Evolutionary conservation across 2,888 invertebrate species (phyloP).

Genomic region (Bedellia somnulentella): DNA sequence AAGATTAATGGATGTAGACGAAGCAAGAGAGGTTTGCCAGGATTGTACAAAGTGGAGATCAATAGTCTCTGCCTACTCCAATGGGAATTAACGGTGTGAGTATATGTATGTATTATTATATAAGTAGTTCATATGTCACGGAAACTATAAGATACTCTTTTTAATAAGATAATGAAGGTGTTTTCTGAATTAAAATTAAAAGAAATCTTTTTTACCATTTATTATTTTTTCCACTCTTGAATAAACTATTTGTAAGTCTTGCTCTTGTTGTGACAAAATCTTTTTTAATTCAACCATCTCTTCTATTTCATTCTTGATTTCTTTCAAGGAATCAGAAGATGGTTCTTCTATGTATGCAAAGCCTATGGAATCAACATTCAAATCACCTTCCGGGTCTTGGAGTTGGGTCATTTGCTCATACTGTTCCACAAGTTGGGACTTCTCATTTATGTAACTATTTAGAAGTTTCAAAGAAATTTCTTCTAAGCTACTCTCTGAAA

Average conservation of each 20-base stretch:
- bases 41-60: too few relatives aligned
- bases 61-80: too few relatives aligned
- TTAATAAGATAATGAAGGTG: too few relatives aligned
- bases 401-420: conserved; percentile 69
- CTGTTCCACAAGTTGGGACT: conserved; percentile 68
- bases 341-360: conserved; percentile 65
- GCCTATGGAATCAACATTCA: conserved; percentile 65
- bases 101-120: too few relatives aligned
- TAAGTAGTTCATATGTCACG: too few relatives aligned
- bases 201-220: conserved; percentile 25
- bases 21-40: too few relatives aligned
- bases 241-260: conserved; percentile 55
- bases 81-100: too few relatives aligned
- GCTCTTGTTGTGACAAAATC: conserved; percentile 64
- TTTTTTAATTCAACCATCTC: conserved; percentile 65
- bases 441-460: conserved; percentile 69
- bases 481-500: conserved; percentile 68
- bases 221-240: conserved; percentile 32
- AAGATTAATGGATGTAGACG: too few relatives aligned
- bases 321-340: conserved; percentile 63
- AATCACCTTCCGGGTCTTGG: conserved; percentile 52
- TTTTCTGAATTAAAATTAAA: background rate
- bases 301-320: conserved; percentile 66
- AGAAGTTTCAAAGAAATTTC: conserved; percentile 75
- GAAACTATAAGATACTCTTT: too few relatives aligned